phyloP scores from a whole-genome alignment of 2,113 vertebrate species.

The Perognathus longimembris region DNA sequence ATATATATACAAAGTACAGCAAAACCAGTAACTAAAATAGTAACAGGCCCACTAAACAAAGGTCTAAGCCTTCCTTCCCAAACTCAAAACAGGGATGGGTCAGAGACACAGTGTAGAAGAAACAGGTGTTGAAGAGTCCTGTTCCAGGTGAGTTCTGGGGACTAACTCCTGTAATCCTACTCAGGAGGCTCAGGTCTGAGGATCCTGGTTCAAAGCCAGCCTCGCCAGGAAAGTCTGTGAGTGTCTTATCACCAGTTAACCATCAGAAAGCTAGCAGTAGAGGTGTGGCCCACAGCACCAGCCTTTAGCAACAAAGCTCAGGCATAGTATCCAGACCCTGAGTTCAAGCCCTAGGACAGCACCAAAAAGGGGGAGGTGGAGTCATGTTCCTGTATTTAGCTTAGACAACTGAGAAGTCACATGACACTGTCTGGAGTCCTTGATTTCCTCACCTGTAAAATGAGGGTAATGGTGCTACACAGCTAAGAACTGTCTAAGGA shows the following conservation, averaged over 20 bases:
- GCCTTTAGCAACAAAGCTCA: no score
- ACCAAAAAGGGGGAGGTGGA: background rate
- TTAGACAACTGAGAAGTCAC: background rate
- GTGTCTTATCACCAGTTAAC: no score
- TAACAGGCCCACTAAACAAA: background rate
- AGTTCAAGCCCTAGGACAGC: no score
- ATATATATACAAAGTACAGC: background rate
- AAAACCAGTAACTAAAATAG: slow-evolving; percentile 9
- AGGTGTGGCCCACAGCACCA: no score
- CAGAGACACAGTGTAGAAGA: background rate
- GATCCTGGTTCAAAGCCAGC: background rate
- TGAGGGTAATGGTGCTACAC: background rate
- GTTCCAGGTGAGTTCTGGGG: background rate
- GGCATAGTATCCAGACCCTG: no score
- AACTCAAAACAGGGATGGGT: background rate
- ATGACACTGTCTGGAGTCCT: background rate
- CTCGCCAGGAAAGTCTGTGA: background rate
- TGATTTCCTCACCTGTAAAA: background rate
- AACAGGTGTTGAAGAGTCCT: background rate
- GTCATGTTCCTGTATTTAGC: background rate
- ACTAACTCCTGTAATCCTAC: background rate
- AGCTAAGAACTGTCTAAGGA: background rate
- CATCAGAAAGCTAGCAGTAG: no score
- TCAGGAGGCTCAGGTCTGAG: background rate
- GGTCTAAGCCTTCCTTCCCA: background rate